Percentiles rank a stretch among this genome's conserved stretches.
These are phyloP conservation scores for Drosophila kepulauana DNA, from an alignment of 1,140 invertebrate genomes.

Conservation along the genomic window DNA sequence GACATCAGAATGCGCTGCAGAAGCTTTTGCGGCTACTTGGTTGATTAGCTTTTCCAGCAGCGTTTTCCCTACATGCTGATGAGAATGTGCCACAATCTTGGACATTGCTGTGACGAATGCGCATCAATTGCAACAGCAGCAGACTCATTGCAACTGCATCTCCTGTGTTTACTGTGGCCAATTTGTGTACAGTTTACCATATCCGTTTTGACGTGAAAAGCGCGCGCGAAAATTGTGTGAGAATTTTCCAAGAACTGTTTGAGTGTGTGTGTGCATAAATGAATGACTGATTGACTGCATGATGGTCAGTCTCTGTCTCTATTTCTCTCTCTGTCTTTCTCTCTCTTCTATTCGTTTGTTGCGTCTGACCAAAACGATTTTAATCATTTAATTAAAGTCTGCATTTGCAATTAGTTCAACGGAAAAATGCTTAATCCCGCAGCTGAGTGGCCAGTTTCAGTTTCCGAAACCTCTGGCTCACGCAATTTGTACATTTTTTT, in stretches of 20 bases:
- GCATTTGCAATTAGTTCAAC: constrained; percentile 72
- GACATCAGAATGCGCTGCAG: not conserved
- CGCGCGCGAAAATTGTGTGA: constrained; percentile 75
- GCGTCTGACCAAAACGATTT: constrained; percentile 44
- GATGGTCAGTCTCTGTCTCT: constrained; percentile 48
- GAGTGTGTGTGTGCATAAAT: constrained; percentile 32
- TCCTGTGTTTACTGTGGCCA: constrained; percentile 59
- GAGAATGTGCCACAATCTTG: constrained; percentile 31
- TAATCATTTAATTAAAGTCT: constrained; percentile 84
- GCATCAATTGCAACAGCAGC: constrained; percentile 48
- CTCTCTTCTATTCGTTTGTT: constrained; percentile 2
- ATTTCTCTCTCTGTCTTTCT: constrained; percentile 12
- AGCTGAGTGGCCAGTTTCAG: constrained; percentile 1
- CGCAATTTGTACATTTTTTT: constrained; percentile 74
- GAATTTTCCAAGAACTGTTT: constrained; percentile 69
- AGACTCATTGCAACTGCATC: not conserved
- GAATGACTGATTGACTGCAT: constrained; percentile 55
- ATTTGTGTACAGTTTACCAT: constrained; percentile 72
- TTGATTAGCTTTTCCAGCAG: constrained; percentile 39
- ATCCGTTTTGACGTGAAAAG: constrained; percentile 62
- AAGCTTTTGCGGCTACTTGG: constrained; percentile 34
- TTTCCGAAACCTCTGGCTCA: constrained; percentile 41
- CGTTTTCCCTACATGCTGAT: constrained; percentile 33
- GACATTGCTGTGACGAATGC: constrained; percentile 70
- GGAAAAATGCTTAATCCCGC: constrained; percentile 49